Evolutionary conservation across 2,797 vertebrate species (phyloP).

Genomic region (Lophotriccus pileatus): DNA sequence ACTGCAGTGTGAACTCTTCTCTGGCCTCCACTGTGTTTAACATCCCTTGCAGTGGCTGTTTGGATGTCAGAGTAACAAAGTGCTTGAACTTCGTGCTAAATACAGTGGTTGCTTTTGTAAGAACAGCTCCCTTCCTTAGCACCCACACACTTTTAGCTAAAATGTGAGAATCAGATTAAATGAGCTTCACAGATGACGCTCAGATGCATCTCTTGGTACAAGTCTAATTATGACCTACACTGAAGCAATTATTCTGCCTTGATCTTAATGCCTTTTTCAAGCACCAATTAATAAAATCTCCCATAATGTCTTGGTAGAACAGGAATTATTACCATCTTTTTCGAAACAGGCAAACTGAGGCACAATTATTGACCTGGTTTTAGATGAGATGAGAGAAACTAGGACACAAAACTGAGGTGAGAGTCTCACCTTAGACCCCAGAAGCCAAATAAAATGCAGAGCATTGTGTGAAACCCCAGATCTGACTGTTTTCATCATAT

Average conservation of each 20-base stretch:
- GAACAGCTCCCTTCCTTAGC: background rate
- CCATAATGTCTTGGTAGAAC: constrained; percentile 16
- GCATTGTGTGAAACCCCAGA: rapidly evolving
- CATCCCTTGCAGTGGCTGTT: background rate
- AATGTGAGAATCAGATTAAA: background rate
- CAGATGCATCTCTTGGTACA: background rate
- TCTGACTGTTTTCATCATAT: rapidly evolving
- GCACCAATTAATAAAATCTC: constrained; percentile 47
- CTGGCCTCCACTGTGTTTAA: background rate
- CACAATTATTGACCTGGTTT: constrained; percentile 43
- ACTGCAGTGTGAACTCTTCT: background rate
- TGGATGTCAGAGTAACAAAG: background rate
- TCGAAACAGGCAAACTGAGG: constrained; percentile 36
- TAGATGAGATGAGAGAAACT: constrained; percentile 4
- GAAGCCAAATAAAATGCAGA: background rate
- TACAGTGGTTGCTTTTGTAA: background rate
- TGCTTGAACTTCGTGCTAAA: background rate
- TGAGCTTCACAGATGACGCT: background rate
- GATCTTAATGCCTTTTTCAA: constrained; percentile 27
- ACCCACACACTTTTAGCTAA: background rate
- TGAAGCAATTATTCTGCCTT: constrained; percentile 35
- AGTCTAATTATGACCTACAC: constrained; percentile 34
- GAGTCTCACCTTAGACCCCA: background rate
- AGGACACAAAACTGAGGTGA: background rate
- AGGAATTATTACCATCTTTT: constrained; percentile 8